Evolutionary conservation across 2,113 vertebrate genomes (phyloP), one percentile per base, ranked within the genome.

Genomic region (Colistium nudipinnis): DNA sequence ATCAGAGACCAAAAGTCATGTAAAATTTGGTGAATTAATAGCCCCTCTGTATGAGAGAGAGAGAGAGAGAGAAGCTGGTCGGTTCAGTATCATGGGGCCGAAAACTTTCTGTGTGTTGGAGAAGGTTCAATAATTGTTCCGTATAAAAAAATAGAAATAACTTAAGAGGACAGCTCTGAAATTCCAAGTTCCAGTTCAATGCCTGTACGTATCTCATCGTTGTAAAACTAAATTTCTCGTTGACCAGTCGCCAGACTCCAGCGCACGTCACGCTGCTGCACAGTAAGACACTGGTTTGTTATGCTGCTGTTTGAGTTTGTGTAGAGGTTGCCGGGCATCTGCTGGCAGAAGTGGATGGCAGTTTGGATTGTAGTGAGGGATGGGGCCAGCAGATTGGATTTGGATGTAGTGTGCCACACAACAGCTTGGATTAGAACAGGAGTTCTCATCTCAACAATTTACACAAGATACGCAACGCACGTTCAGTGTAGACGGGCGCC

Each of bases 51-150:
- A n/a, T 22, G 24, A 56, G 36, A 48, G 27, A 43, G 45, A 39
- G 28, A 49, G 16, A n/a, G 24, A 56, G 36, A 48, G 27, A 43
- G 45, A 39, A 22, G 44, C 39, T 74, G 47, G 74, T 28, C 52
- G 39, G 28, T 56, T 74, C 68, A 54, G 14, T 63, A 39, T 74
- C 49, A 63, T 51, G 64, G n/a, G 63, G 57, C 56, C 63, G 17
- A 70, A 31, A 45, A 68, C 56, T 63, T 86, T 78, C 71, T 79
- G 79, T 80, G 52, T 63, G 61, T 51, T 52, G 10, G 3, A 39
- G 45, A 25, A 4, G 10, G 62, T 27, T 53, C 47, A 31, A 10
- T 24, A 36, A 52, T 9, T 30, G 44, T 27, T 24, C 8, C 12
- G 19, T n/a, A n/a, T 17, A 65, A 43, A 52, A 39, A 4, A 53